phyloP scores from a whole-genome alignment of 2,888 invertebrate genomes.

The Tholera decimalis region DNA sequence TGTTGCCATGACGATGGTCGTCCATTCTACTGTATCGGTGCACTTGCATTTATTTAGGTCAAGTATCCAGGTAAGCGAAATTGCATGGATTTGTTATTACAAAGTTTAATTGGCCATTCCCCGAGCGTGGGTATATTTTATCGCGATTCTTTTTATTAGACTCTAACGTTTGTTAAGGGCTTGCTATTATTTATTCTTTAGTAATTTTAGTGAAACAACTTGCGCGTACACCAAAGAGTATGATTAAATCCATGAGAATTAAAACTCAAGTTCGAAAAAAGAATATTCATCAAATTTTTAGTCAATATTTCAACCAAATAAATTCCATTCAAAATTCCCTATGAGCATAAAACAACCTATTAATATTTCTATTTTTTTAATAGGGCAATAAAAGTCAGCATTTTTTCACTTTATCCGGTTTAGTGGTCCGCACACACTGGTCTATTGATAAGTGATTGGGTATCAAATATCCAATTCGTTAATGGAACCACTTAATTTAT shows the following conservation, averaged over 20 bases:
- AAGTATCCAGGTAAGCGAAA: constrained; percentile 20
- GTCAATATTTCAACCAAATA: background rate
- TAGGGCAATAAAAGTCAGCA: constrained; percentile 43
- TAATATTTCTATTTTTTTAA: constrained; percentile 40
- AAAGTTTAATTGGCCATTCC: background rate
- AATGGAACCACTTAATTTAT: constrained; percentile 67
- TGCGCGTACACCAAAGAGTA: background rate
- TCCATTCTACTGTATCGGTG: constrained; percentile 45
- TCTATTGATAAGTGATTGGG: constrained; percentile 60
- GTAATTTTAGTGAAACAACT: background rate
- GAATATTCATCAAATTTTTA: background rate
- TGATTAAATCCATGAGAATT: background rate
- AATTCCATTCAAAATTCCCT: constrained; percentile 7
- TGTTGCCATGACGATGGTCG: constrained; percentile 78
- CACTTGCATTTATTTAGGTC: constrained; percentile 60
- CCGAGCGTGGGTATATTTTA: background rate
- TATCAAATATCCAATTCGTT: constrained; percentile 63
- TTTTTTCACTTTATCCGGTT: constrained; percentile 24
- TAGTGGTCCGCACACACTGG: constrained; percentile 34
- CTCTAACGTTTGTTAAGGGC: background rate
- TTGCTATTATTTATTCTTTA: no score
- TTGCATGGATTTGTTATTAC: constrained; percentile 21
- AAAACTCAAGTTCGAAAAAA: background rate
- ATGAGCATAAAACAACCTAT: constrained; percentile 26
- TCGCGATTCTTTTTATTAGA: background rate